These are phyloP conservation scores for Terrapene triunguis DNA, from an alignment of 2,113 vertebrate genomes.

Conservation along the genomic window DNA sequence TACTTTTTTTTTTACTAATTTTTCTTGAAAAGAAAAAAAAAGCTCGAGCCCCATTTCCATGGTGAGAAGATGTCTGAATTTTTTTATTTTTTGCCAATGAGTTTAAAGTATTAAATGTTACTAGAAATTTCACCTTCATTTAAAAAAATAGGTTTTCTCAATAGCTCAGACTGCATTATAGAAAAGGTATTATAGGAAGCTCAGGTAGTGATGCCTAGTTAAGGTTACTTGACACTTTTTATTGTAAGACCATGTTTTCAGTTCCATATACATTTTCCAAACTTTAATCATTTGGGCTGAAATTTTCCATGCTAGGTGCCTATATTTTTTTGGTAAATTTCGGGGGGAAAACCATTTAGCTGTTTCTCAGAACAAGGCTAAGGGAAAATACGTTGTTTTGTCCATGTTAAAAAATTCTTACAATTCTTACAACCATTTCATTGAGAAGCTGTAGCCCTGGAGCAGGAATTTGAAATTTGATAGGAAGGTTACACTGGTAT, in stretches of 20 bases:
- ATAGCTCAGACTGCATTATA: background rate
- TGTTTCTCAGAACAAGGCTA: background rate
- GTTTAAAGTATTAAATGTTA: background rate
- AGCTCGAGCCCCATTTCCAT: background rate
- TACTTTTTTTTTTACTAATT: background rate
- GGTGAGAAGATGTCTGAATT: background rate
- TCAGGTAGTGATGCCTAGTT: constrained; percentile 28
- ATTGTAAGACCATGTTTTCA: constrained; percentile 20
- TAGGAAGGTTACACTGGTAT: background rate
- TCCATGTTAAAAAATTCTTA: background rate
- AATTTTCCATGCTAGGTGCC: background rate
- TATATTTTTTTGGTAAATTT: background rate
- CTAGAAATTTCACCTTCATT: background rate
- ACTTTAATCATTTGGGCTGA: constrained; percentile 34
- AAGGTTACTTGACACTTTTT: constrained; percentile 29
- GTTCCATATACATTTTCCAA: constrained; percentile 16
- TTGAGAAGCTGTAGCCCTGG: background rate
- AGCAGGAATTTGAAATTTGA: background rate
- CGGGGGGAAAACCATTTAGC: background rate
- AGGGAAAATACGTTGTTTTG: background rate
- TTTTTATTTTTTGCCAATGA: background rate
- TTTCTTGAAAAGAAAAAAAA: background rate
- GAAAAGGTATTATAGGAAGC: background rate
- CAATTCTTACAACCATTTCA: background rate
- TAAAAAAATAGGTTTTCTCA: background rate